Conservation (phyloP, 2,888 invertebrate genomes). For the Patella caerulea region DNA sequence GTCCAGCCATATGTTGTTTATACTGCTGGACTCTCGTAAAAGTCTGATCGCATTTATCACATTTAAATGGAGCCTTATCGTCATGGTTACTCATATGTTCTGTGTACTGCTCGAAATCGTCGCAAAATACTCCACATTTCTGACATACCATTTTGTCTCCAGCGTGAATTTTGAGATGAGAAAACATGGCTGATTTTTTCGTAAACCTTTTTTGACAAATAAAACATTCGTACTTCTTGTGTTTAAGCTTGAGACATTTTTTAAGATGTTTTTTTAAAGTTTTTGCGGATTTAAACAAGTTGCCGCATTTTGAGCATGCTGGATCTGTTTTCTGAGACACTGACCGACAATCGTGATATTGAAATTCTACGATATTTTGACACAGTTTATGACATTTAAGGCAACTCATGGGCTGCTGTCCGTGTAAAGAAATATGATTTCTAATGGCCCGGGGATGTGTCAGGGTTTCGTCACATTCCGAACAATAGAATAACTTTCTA, state of each 20-base stretch:
- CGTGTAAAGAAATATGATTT: slow-evolving; percentile 26
- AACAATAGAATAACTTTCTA: slow-evolving; percentile 23
- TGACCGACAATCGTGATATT: slow-evolving; percentile 25
- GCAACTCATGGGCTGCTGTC: slow-evolving; percentile 22
- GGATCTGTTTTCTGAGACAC: not conserved
- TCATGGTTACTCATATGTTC: slow-evolving; percentile 55
- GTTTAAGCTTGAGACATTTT: not conserved
- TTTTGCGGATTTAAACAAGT: not conserved
- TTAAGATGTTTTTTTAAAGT: not conserved
- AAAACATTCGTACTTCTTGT: slow-evolving; percentile 52
- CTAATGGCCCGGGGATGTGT: slow-evolving; percentile 28
- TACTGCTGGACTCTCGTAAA: slow-evolving; percentile 54
- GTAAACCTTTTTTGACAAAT: slow-evolving; percentile 56
- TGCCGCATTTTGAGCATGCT: slow-evolving; percentile 17
- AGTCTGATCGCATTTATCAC: not conserved
- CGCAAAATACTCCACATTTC: slow-evolving; percentile 59
- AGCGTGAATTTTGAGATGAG: slow-evolving; percentile 59
- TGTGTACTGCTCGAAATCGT: slow-evolving; percentile 41
- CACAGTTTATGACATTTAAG: slow-evolving; percentile 24
- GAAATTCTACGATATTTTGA: slow-evolving; percentile 22
- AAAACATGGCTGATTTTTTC: slow-evolving; percentile 52
- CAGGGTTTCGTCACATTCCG: slow-evolving; percentile 22
- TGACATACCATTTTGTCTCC: slow-evolving; percentile 49
- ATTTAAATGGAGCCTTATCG: not conserved
- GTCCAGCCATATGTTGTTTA: slow-evolving; percentile 56